These are phyloP conservation scores for Zosterops hypoxanthus DNA, from an alignment of 2,113 vertebrate genomes.

Conservation along the genomic window DNA sequence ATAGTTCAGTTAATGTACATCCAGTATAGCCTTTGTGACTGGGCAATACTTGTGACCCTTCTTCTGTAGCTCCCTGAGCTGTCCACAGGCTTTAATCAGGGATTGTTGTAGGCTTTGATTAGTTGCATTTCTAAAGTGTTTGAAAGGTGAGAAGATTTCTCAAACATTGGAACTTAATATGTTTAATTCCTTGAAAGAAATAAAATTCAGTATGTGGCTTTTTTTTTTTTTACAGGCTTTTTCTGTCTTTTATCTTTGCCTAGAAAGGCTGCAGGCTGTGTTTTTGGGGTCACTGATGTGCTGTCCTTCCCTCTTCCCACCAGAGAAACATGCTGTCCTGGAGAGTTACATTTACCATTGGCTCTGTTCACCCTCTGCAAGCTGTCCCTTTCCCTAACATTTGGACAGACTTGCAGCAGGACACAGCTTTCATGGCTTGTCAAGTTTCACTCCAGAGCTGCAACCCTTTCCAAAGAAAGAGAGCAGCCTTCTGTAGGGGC, in stretches of 20 bases:
- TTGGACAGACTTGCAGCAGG: conserved; percentile 26
- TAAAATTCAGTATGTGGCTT: background rate
- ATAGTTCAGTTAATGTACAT: background rate
- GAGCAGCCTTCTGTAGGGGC: background rate
- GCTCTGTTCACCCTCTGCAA: conserved; percentile 39
- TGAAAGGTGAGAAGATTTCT: background rate
- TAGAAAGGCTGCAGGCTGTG: background rate
- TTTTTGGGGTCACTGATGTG: background rate
- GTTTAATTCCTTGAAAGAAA: background rate
- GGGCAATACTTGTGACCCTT: background rate
- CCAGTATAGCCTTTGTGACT: background rate
- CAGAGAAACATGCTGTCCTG: conserved; percentile 37
- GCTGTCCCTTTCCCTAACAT: conserved; percentile 39
- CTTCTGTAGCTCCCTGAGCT: background rate
- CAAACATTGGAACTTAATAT: background rate
- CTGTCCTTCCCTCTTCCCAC: conserved; percentile 23
- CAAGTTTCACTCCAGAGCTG: background rate
- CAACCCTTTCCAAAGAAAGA: conserved; percentile 5
- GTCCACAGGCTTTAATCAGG: background rate
- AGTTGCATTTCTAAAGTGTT: background rate
- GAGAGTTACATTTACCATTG: conserved; percentile 55
- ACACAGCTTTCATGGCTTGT: conserved; percentile 7
- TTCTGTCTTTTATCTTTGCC: background rate
- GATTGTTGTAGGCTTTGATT: background rate
- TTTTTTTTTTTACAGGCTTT: background rate